A percentile compares a stretch with the other conserved stretches of the same genome.
These are phyloP conservation scores for Blera fallax DNA, from an alignment of 2,888 invertebrate species.

Conservation along the genomic window DNA sequence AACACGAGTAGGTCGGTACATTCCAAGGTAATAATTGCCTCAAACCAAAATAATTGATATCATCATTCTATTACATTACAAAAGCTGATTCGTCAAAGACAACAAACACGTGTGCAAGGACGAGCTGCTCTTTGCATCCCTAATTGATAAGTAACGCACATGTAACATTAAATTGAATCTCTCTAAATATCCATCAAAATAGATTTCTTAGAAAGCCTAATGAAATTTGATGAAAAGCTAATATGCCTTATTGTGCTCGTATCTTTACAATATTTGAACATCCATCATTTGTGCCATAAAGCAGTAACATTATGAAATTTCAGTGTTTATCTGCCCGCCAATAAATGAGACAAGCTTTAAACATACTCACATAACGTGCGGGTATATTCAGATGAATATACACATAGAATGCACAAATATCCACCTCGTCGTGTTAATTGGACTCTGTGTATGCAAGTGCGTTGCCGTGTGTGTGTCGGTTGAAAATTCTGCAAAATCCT, in stretches of 20 bases:
- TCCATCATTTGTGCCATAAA: background rate
- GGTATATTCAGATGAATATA: background rate
- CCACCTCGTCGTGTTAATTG: slow-evolving; percentile 25
- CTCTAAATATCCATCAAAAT: background rate
- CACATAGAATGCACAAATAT: background rate
- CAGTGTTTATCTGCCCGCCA: background rate
- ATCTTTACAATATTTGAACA: slow-evolving; percentile 1
- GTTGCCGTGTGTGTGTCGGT: background rate
- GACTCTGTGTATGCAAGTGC: slow-evolving; percentile 1
- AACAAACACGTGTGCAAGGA: no score
- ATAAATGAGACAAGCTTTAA: background rate
- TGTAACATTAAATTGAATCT: background rate
- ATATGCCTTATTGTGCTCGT: background rate
- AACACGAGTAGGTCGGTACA: no score
- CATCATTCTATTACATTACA: no score
- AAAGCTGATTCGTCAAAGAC: no score
- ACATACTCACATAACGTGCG: no score
- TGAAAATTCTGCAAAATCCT: slow-evolving; percentile 6
- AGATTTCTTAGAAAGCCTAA: background rate
- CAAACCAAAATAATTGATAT: no score
- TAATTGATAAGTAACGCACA: background rate
- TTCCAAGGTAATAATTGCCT: no score
- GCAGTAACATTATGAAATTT: background rate
- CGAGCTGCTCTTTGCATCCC: background rate
- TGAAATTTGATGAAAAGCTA: background rate